phyloP scores from a whole-genome alignment of 1,140 invertebrate genomes.

The Cheumatopsyche charites region DNA sequence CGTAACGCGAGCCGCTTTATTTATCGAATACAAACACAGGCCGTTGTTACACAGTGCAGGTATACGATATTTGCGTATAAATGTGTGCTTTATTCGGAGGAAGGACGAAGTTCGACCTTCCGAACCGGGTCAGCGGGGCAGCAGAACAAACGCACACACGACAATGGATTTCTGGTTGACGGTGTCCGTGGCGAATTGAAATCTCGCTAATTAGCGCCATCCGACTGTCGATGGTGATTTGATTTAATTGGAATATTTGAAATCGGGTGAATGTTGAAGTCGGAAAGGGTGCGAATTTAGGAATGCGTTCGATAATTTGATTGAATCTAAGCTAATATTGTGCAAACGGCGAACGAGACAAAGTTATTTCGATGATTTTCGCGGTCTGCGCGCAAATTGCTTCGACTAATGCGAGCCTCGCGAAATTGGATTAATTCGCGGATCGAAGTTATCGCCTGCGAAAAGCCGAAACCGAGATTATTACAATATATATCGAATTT shows the following conservation, averaged over 20 bases:
- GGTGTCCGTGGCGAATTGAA: too few relatives aligned
- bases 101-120: constrained; percentile 16
- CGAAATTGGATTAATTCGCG: constrained; percentile 19
- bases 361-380: background rate
- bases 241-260: too few relatives aligned
- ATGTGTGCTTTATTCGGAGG: background rate
- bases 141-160: constrained; percentile 1
- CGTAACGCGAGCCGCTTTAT: too few relatives aligned
- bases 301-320: background rate
- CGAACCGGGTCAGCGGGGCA: constrained; percentile 21
- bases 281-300: background rate
- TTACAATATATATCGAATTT: background rate
- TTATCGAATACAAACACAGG: too few relatives aligned
- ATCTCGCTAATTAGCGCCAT: too few relatives aligned
- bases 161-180: background rate
- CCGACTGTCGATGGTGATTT: too few relatives aligned
- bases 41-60: too few relatives aligned
- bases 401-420: background rate
- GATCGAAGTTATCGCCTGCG: constrained; percentile 7
- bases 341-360: background rate
- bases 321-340: background rate
- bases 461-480: constrained; percentile 4
- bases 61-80: too few relatives aligned
- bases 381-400: constrained; percentile 10
- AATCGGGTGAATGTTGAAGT: too few relatives aligned